These are phyloP conservation scores for Fregetta grallaria DNA, from an alignment of 2,113 vertebrate genomes.

Conservation along the genomic window DNA sequence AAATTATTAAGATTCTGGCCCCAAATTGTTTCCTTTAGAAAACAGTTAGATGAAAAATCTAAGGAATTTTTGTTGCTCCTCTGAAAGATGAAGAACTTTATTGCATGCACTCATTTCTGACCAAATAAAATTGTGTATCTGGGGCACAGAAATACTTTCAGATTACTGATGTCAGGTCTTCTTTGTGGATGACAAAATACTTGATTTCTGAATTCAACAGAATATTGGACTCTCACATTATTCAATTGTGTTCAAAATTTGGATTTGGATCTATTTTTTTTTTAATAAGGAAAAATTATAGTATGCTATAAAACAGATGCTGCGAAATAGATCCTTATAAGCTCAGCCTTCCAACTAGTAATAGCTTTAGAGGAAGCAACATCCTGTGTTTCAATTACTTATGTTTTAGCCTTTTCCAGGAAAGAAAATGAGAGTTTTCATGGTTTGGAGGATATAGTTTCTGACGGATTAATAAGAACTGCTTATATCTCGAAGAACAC, in stretches of 20 bases:
- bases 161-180: neutral
- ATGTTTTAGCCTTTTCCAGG: neutral
- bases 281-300: neutral
- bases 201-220: constrained; percentile 10
- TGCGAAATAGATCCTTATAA: neutral
- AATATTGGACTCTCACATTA: neutral
- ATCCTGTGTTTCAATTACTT: neutral
- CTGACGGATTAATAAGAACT: neutral
- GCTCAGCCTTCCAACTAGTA: neutral
- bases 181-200: neutral
- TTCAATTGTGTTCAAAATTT: neutral
- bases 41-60: constrained; percentile 11
- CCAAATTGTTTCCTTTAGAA: constrained; percentile 6
- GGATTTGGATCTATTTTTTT: neutral
- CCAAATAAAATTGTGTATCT: constrained; percentile 14
- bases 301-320: neutral
- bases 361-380: neutral
- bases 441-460: neutral
- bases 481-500: neutral
- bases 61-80: constrained; percentile 14
- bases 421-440: neutral
- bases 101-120: neutral
- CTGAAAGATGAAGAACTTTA: constrained; percentile 27
- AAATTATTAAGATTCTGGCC: constrained; percentile 24
- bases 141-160: neutral